phyloP scores from a whole-genome alignment of 2,113 vertebrate species.

The Oreotrochilus melanogaster region DNA sequence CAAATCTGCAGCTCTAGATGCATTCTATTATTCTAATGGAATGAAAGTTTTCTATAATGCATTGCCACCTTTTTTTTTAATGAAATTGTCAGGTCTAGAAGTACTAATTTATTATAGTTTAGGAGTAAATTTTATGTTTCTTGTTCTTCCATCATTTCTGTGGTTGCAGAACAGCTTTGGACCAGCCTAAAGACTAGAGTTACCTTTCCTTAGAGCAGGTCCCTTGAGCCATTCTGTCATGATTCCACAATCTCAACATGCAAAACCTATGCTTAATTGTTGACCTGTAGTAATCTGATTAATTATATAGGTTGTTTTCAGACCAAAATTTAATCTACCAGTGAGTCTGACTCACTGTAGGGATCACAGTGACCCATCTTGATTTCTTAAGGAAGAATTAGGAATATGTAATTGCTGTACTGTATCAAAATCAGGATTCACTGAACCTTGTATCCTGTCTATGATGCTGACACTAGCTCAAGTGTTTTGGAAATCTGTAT shows the following conservation, averaged over 20 bases:
- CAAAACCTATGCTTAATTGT: background rate
- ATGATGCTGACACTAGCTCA: background rate
- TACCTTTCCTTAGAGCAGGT: background rate
- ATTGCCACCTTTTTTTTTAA: background rate
- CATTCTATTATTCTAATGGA: background rate
- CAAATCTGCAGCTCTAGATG: background rate
- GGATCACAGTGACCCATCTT: background rate
- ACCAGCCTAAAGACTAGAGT: background rate
- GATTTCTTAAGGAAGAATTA: background rate
- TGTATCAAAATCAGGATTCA: background rate
- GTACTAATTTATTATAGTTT: background rate
- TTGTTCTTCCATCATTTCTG: background rate
- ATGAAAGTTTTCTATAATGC: background rate
- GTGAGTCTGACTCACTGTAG: background rate
- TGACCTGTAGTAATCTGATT: background rate
- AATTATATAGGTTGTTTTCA: constrained; percentile 1
- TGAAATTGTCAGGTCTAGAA: background rate
- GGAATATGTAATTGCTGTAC: background rate
- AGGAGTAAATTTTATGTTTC: background rate
- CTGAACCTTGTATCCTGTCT: background rate
- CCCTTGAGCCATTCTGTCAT: background rate
- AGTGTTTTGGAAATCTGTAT: background rate
- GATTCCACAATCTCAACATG: background rate
- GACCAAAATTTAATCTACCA: background rate
- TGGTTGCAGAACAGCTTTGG: background rate